Base-by-base conservation (phyloP, 2,888 invertebrate genomes). In the Amphipyra berbera region DNA sequence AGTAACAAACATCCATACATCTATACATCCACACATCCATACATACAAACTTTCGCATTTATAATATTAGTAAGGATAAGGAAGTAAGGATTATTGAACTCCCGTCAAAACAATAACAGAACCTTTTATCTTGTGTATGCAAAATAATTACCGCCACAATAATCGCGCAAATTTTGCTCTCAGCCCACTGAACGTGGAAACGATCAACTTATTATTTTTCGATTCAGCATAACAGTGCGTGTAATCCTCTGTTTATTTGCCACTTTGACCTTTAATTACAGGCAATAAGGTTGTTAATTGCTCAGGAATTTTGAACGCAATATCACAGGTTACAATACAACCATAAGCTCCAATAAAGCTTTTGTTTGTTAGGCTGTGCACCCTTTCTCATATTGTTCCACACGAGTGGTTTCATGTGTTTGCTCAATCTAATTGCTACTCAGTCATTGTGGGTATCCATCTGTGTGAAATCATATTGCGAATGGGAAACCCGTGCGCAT, bases 391-490 rank as follows among this genome's bases (percentile, higher is more conserved):
- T 92, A 93, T 93, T 92, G 92, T 94, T 92, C 88, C 89, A 82
- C 82, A 77, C 85, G 92, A 91, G 89, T 89, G 92, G 89, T 85
- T 88, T 84, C 86, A 83, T 88, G 83, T 92, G 92, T 94, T 94
- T 94, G 93, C 88, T 88, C 90, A 90, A 92, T 93, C 91, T 94
- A 94, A 94, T 94, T 93, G 94, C 92, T 90, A 92, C 89, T 91
- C 91, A 91, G 89, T 88, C 90, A 88, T 83, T 79, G 82, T 79
- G 85, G 81, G 88, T 86, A 92, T 89, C 90, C 93, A 89, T 88
- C 84, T 87, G 89, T 85, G 89, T 84, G 85, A 88, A 91, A 92
- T 91, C 86, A 90, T 91, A 88, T 88, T 88, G 88, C 84, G 86
- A 78, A 79, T 80, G 78, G 79, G 70, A 80, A 76, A 75, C 61